Evolutionary conservation across 2,888 invertebrate genomes (phyloP), one percentile per base, ranked within the genome.

Genomic region (Pyrrhia umbra): DNA sequence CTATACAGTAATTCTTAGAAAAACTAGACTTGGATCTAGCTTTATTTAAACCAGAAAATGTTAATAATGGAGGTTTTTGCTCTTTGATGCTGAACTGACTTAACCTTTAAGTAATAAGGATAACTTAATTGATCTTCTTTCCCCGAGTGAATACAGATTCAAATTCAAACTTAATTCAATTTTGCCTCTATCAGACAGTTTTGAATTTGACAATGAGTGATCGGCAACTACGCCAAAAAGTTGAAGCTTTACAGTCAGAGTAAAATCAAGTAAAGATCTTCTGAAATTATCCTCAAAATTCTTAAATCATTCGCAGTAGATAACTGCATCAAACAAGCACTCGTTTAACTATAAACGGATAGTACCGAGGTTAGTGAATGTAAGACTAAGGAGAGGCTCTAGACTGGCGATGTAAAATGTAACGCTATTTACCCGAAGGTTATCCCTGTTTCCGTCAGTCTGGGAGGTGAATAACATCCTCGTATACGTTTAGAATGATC

Each of bases 361-460:
- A 71, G 18, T 13, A 20, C 37, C 78, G 79, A 79, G 77, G 78
- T 71, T 77, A 79, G 74, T 43, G 79, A 78, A 76, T 70, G 78
- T 59, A 67, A 65, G 75, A 42, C 57, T n/a, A 0, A 57, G 57
- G 50, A 75, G 61, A 74, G 71, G 79, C 79, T 60, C 67, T 54
- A 76, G 74, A 70, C 60, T 37, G 61, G 45, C 52, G 56, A 51
- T 49, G 25, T 47, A 61, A 77, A 75, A 68, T 65, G 49, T 60
- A 69, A 67, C 55, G 59, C 56, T 65, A 58, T 67, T 73, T 69
- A 54, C 0, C 6, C 25, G 57, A 79, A 79, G 79, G 78, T 54
- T 57, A 37, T 10, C 6, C n/a, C 4, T 2, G 57, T 55, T 68
- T 73, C 68, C 56, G 52, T 50, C 16, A 51, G 6, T 16, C 25